Conservation (phyloP, 2,797 vertebrate genomes). For the Anolis apletophallus region DNA sequence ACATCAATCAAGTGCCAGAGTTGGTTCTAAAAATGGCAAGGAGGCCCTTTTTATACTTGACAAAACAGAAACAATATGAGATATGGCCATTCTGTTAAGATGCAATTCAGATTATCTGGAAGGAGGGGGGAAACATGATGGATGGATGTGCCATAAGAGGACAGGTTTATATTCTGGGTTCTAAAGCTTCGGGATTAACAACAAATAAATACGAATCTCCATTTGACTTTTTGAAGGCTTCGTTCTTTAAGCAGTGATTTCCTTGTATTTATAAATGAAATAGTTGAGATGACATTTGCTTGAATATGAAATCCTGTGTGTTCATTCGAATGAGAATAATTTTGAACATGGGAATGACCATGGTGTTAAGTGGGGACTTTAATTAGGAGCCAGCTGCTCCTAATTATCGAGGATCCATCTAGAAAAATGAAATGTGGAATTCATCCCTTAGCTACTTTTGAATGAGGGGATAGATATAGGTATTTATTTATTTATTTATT, state of each 20-base stretch:
- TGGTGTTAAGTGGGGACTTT: slow-evolving; percentile 16
- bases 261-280: slow-evolving; percentile 40
- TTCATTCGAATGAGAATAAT: slow-evolving; percentile 49
- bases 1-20: background rate
- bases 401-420: slow-evolving; percentile 43
- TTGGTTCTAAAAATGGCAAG: background rate
- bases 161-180: background rate
- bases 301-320: slow-evolving; percentile 19
- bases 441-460: background rate
- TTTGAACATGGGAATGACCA: background rate
- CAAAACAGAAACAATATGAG: background rate
- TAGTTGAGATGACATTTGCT: slow-evolving; percentile 27
- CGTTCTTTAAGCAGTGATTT: background rate
- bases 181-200: background rate
- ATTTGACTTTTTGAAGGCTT: background rate
- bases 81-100: no score
- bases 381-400: slow-evolving; percentile 23
- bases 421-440: no score
- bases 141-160: background rate
- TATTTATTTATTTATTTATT: no score
- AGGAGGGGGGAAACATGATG: background rate
- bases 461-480: background rate
- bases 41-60: background rate
- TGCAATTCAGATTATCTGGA: background rate
- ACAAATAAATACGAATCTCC: background rate